Evolutionary conservation across 2,888 invertebrate genomes (phyloP).

Genomic region (Xestia xanthographa): DNA sequence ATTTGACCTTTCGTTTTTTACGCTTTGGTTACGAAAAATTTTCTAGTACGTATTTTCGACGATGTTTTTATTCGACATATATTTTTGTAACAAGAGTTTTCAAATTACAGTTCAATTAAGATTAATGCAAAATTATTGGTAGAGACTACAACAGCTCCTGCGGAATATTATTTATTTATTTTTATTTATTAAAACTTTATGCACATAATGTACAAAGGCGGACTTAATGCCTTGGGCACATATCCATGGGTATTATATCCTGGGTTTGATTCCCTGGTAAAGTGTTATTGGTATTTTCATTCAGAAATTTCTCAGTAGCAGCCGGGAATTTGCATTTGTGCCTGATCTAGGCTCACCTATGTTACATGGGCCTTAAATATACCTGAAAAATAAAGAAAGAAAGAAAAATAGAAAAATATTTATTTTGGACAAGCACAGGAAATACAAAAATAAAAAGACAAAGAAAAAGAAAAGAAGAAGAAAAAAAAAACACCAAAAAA

Average conservation of each 20-base stretch:
- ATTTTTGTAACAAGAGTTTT: not conserved
- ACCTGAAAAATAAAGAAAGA: not conserved
- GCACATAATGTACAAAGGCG: no score
- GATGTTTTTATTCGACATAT: not conserved
- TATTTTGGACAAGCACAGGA: no score
- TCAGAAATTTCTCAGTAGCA: not conserved
- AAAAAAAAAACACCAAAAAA: no score
- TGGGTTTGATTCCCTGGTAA: not conserved
- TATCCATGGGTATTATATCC: no score
- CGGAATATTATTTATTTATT: no score
- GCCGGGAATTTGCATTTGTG: not conserved
- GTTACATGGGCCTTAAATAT: not conserved
- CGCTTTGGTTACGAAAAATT: not conserved
- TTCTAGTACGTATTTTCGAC: not conserved
- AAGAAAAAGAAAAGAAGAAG: no score
- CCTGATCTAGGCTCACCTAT: not conserved
- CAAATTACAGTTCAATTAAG: not conserved
- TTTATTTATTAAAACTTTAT: no score
- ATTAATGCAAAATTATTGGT: not conserved
- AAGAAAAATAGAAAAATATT: no score
- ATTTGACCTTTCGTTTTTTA: slow-evolving; percentile 3
- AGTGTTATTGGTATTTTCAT: not conserved
- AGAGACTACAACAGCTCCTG: not conserved
- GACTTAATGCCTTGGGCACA: no score
- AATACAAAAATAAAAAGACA: no score